These are phyloP conservation scores for Empis livida DNA, from an alignment of 2,888 invertebrate genomes.

Conservation along the genomic window DNA sequence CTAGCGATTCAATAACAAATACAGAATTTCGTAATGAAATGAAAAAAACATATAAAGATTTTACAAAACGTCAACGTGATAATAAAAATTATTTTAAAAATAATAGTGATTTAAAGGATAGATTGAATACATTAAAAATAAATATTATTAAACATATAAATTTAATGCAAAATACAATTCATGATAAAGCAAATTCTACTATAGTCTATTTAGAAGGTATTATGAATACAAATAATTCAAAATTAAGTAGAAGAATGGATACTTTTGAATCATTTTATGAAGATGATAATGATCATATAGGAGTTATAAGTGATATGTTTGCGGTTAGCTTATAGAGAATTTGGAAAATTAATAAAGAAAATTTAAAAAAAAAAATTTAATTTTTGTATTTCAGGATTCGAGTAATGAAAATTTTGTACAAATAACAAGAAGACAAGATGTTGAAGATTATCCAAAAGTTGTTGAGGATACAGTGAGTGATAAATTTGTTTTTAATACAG, in stretches of 20 bases:
- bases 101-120: constrained; percentile 10
- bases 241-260: no score
- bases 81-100: constrained; percentile 6
- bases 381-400: no score
- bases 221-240: background rate
- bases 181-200: constrained; percentile 23
- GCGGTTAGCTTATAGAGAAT: no score
- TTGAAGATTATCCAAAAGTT: constrained; percentile 5
- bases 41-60: constrained; percentile 10
- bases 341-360: no score
- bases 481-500: no score
- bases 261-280: no score
- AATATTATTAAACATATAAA: constrained; percentile 22
- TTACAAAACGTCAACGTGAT: constrained; percentile 6
- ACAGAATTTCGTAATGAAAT: constrained; percentile 21
- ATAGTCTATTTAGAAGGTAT: constrained; percentile 21
- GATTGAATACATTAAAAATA: constrained; percentile 19
- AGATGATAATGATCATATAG: no score
- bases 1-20: constrained; percentile 18
- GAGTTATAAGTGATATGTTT: no score
- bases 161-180: constrained; percentile 21
- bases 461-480: no score
- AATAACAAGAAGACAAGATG: constrained; percentile 6
- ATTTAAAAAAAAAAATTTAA: no score
- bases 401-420: constrained; percentile 4